Conservation (phyloP, 2,888 invertebrate species). For the Oligia strigilis region DNA sequence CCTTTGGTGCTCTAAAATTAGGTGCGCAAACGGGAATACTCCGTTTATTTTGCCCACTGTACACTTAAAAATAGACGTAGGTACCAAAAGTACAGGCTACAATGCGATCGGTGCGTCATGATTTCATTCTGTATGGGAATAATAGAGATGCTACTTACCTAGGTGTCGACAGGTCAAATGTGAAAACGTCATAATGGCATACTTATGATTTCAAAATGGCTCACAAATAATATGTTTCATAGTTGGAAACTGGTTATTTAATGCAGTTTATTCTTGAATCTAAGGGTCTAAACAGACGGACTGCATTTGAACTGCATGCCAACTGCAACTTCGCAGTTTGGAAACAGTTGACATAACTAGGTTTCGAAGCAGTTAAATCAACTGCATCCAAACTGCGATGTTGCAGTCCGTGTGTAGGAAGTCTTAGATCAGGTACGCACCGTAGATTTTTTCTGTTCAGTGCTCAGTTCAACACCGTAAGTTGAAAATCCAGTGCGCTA, state of each 20-base stretch:
- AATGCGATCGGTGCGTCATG: conserved; percentile 32
- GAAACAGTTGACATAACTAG: no score
- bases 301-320: no score
- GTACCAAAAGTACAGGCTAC: neutral
- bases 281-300: neutral
- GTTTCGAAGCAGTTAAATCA: no score
- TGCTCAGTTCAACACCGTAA: neutral
- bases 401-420: no score
- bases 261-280: conserved; percentile 3
- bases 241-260: neutral
- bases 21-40: no score
- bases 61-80: neutral
- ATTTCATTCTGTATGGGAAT: conserved; percentile 1
- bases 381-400: no score
- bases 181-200: conserved; percentile 9
- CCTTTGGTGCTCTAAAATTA: no score
- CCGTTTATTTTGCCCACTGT: conserved; percentile 7
- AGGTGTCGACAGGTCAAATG: conserved; percentile 30
- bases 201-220: conserved; percentile 5
- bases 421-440: no score
- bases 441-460: no score
- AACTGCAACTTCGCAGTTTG: no score
- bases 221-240: conserved; percentile 4
- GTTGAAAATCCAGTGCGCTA: neutral
- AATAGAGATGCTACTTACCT: conserved; percentile 10